Evolutionary conservation across 2,888 invertebrate genomes (phyloP), one percentile per base, ranked within the genome.

Genomic region (Cynaeus angustus): DNA sequence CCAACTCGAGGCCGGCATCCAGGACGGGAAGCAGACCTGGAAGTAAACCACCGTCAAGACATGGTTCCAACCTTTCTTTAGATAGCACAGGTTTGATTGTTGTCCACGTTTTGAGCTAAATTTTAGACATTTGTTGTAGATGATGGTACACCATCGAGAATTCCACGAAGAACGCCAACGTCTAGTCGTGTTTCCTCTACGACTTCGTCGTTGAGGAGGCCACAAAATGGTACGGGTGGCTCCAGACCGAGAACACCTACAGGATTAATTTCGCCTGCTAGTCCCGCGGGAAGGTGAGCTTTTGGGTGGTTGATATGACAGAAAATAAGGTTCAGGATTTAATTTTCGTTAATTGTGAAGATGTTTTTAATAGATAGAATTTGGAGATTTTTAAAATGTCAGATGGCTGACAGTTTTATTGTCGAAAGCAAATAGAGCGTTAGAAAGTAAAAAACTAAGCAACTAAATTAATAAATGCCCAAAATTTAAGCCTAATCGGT

Each of bases 21-120:
- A 89, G 96, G 79, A 94, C 96, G 46, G 92, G 93, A 30, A 95
- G 95, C 75, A 89, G 96, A 77, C 90, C 94, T 70, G 95, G 95
- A 71, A 95, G 95, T 72, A 96, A 97, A 85, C 97, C 97, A 74
- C 94, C 96, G 14, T 97, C 97, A 76, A 91, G 97, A 78, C 95
- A 97, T 82, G 97, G 97, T 75, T 97, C 97, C 48, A 96, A 95
- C 81, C 89, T 95, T 71, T 96, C 96, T 46, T 87, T 96, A 76
- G 96, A 96, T 84, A 94, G 95, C 83, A 94, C 94, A 84, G 95
- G 95, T 94, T 85, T 67, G 67, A 7, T 1, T 12, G n/a, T 65
- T 28, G 9, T 45, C 37, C 21, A 1, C 2, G 13, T 37, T 33
- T n/a, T 7, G 33, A 7, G 7, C 1, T 2, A 33, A n/a, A 2